Base-by-base conservation (phyloP, 2,888 invertebrate species). In the Nomada goodeniana region DNA sequence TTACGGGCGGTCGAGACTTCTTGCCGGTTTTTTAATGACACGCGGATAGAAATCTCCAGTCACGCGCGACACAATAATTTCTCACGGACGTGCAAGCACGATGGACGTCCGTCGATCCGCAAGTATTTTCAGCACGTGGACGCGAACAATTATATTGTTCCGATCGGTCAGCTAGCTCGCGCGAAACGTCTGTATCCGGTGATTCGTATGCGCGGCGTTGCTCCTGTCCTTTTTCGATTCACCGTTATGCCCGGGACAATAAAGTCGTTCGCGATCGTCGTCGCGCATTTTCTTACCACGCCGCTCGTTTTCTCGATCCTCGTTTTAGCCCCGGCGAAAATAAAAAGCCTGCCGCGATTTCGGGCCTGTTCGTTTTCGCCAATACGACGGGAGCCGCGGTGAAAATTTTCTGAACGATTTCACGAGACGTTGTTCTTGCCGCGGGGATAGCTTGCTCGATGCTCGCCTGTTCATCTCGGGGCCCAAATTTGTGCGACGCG, bases 61-160 rank as follows among this genome's bases (percentile, higher is more conserved):
- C 84, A 85, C 85, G 85, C 74, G 70, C 64, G 67, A 36, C 74
- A 74, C 76, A 80, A 85, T 82, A 65, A 83, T 86, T 85, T 85
- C 86, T 78, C 77, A 60, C 67, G 83, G 57, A 75, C 84, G 85
- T 69, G 80, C 73, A 53, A 80, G 80, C 76, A 73, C 68, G 75
- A 59, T 44, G 57, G 36, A 61, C 57, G 55, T n/a, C 47, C 60
- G 29, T 47, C 13, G 69, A 11, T 36, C 61, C 50, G 42, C 50
- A 23, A 50, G 59, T 71, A 69, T 76, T 84, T 82, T 74, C 63
- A 78, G 74, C 80, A 80, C 82, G 75, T 76, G 78, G 79, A 65
- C 70, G 68, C 23, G 70, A 68, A 83, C 83, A 80, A 85, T 85
- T 85, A 86, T 83, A 86, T 83, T 75, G 85, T 78, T 73, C 7